Evolutionary conservation across 1,140 invertebrate species (phyloP), one percentile per base, ranked within the genome.

Genomic region (Drosophila serrata): DNA sequence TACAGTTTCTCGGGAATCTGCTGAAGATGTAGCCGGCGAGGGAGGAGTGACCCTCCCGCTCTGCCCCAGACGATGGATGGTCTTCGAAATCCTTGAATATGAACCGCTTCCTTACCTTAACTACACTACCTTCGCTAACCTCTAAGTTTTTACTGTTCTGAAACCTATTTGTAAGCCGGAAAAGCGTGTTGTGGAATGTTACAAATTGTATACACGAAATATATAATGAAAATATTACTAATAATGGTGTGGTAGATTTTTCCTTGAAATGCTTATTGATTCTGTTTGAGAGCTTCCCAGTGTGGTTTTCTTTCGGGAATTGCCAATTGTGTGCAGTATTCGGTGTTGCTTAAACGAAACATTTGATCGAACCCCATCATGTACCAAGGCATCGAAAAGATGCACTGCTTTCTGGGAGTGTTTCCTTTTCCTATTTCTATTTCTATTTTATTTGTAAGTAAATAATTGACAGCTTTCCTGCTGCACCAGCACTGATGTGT

Each of bases 1-100:
- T 87, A 77, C 6, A 81, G 88, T 40, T 92, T 92, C 48, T 92
- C 91, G 45, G 91, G 91, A 29, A 92, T 92, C 22, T 92, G 91
- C 65, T 92, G 63, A 90, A 75, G 31, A 9, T 13, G 0, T 19
- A 5, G 49, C 29, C 29, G 49, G 29, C 19, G 17, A 19, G 3
- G 31, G 13, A 15, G 49, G 9, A 22, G 45, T 0, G 29, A 29
- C 13, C 6, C 39, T 19, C 2, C 75, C 46, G 37, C 69, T 65
- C 56, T 84, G 78, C 86, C 75, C 75, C 75, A 73, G 75, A 90
- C 69, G 76, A n/a, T 55, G 51, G 33, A 37, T 53, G 31, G 81
- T 90, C 75, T 82, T 63, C 48, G 43, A 75, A 24, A 37, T 11
- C 35, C 33, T 55, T 55, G 51, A 37, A 55, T 35, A 11, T 12